Conservation (phyloP, 2,797 vertebrate species). For the Hydrolagus colliei region DNA sequence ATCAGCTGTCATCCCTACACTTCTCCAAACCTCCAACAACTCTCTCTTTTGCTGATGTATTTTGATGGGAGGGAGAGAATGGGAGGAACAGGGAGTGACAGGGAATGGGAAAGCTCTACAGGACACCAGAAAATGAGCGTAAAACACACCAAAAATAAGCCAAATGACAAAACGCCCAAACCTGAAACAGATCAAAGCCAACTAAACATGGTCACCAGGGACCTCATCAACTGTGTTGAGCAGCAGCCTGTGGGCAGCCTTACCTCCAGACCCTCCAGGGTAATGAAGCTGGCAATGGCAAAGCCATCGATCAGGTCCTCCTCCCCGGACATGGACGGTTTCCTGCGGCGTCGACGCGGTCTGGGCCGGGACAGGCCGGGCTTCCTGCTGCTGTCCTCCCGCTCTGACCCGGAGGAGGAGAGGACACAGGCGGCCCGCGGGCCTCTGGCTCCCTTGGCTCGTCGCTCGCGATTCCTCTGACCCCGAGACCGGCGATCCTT, state of each 20-base stretch:
- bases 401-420: slow-evolving; percentile 78
- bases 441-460: slow-evolving; percentile 60
- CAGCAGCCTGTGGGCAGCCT: slow-evolving; percentile 40
- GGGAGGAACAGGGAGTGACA: too few relatives aligned
- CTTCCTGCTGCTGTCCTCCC: slow-evolving; percentile 71
- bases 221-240: too few relatives aligned
- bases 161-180: too few relatives aligned
- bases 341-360: slow-evolving; percentile 80
- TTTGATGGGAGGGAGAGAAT: too few relatives aligned
- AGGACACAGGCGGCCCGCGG: slow-evolving; percentile 55
- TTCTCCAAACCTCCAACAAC: too few relatives aligned
- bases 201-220: too few relatives aligned
- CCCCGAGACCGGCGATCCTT: slow-evolving; percentile 87
- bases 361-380: slow-evolving; percentile 74
- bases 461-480: slow-evolving; percentile 70
- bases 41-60: too few relatives aligned
- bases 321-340: slow-evolving; percentile 82
- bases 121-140: too few relatives aligned
- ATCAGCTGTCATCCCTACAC: too few relatives aligned
- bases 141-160: too few relatives aligned
- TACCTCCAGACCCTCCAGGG: slow-evolving; percentile 88
- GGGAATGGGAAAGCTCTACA: too few relatives aligned
- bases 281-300: slow-evolving; percentile 82
- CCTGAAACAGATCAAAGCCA: too few relatives aligned
- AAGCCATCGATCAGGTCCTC: slow-evolving; percentile 96